Evolutionary conservation across 2,888 invertebrate species (phyloP), one percentile per base, ranked within the genome.

Genomic region (Crematogaster levior): DNA sequence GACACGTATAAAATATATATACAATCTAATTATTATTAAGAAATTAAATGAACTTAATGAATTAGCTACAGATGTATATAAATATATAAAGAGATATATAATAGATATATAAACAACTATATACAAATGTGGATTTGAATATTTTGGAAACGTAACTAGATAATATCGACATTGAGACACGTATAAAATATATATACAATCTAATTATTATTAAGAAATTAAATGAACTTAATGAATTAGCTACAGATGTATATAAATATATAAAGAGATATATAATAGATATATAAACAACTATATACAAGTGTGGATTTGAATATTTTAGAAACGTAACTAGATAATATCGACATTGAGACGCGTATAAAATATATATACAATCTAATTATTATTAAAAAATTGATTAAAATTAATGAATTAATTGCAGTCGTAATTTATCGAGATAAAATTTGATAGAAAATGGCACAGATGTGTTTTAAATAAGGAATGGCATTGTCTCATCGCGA

Each of bases 401-500:
- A 37, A n/a, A 40, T 75, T 30, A 27, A 18, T 18, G 3, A 34
- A 24, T 46, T 61, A 24, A 46, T 27, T 4, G 24, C 66, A 21
- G n/a, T 46, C 10, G 37, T 24, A 15, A 34, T 58, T 58, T 34
- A 58, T 58, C 56, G 21, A 30, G 56, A 0, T 5, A 9, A 27
- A n/a, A 12, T 18, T 12, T 0, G 3, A 0, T 18, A 48, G 30
- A 40, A 27, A 9, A 40, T 53, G 9, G 5, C 15, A n/a, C 61
- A 12, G 24, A n/a, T n/a, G 46, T 24, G 18, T n/a, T 43, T 21
- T 18, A 9, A 43, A 24, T 43, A 58, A 46, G 21, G 21, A 40
- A n/a, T 21, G 24, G 27, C 37, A 37, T 37, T 51, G 61, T 68
- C 68, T 56, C 43, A 18, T 43, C 18, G 65, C 43, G 68, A 68